Percentiles rank a stretch among this genome's conserved stretches.
Evolutionary conservation across 2,888 invertebrate genomes (phyloP).

Genomic region (Cybosia mesomella): DNA sequence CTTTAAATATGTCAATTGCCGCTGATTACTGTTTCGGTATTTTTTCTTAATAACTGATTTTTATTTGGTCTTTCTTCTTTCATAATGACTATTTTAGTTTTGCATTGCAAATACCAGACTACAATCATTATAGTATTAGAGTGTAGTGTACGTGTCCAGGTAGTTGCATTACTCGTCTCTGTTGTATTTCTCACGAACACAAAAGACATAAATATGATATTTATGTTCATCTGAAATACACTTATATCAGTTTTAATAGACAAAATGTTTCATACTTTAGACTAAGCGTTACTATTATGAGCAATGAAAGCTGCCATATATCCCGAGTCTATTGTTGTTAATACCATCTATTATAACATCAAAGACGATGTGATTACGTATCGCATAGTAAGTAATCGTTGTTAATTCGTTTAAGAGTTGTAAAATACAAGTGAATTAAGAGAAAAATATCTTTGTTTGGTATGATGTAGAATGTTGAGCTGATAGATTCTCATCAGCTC

Average conservation of each 20-base stretch:
- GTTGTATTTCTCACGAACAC: neutral
- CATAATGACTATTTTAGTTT: no score
- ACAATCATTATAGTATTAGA: no score
- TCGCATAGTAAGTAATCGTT: neutral
- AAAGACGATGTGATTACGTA: neutral
- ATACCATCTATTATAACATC: neutral
- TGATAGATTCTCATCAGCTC: no score
- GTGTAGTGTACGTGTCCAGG: no score
- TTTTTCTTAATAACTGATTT: no score
- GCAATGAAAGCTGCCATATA: neutral
- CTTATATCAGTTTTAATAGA: neutral
- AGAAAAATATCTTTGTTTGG: neutral
- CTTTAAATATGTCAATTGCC: no score
- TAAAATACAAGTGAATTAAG: neutral
- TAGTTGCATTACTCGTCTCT: neutral
- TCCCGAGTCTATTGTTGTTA: neutral
- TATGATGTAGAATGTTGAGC: neutral
- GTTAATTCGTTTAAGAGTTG: neutral
- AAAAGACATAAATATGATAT: neutral
- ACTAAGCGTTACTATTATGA: neutral
- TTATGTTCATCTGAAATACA: neutral
- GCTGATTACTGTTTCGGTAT: no score
- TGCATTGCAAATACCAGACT: no score
- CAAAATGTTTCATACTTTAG: neutral
- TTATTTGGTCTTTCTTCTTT: no score